phyloP scores from a whole-genome alignment of 1,140 invertebrate genomes.

The Colletes latitarsis region DNA sequence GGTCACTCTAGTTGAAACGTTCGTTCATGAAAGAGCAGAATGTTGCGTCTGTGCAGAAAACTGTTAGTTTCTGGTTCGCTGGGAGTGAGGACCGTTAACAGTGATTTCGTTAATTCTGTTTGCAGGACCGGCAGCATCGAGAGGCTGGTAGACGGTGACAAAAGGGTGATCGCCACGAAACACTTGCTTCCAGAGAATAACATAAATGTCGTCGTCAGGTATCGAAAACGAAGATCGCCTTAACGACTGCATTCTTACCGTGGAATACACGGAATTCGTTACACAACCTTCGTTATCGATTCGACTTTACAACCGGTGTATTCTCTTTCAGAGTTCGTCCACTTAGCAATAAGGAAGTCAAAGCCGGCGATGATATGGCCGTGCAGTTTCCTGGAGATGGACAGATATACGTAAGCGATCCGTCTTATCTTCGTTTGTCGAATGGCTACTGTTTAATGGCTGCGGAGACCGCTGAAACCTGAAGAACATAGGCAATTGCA shows the following conservation, averaged over 20 bases:
- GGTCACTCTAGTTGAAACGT: conserved; percentile 3
- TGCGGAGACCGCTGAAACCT: too few relatives aligned
- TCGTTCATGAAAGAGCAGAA: not conserved
- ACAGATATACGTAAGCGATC: conserved; percentile 85
- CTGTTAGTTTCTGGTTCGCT: not conserved
- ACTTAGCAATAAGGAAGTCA: conserved; percentile 83
- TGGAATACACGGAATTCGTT: too few relatives aligned
- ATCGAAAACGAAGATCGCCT: not conserved
- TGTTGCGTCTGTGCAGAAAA: not conserved
- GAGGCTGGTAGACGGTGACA: conserved; percentile 68
- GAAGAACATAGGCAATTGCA: not conserved
- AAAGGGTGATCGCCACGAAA: conserved; percentile 66
- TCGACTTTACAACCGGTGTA: not conserved
- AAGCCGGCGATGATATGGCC: conserved; percentile 83
- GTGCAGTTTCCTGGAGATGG: conserved; percentile 90
- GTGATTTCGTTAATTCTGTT: not conserved
- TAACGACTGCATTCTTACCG: too few relatives aligned
- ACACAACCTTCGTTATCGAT: not conserved
- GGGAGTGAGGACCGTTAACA: too few relatives aligned
- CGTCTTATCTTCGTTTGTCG: not conserved
- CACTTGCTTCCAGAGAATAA: conserved; percentile 85
- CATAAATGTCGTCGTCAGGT: conserved; percentile 90
- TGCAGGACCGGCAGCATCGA: conserved; percentile 71
- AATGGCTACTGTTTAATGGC: not conserved
- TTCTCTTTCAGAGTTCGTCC: conserved; percentile 27